Evolutionary conservation across 2,888 invertebrate genomes (phyloP).

Genomic region (Drosophila peninsularis): DNA sequence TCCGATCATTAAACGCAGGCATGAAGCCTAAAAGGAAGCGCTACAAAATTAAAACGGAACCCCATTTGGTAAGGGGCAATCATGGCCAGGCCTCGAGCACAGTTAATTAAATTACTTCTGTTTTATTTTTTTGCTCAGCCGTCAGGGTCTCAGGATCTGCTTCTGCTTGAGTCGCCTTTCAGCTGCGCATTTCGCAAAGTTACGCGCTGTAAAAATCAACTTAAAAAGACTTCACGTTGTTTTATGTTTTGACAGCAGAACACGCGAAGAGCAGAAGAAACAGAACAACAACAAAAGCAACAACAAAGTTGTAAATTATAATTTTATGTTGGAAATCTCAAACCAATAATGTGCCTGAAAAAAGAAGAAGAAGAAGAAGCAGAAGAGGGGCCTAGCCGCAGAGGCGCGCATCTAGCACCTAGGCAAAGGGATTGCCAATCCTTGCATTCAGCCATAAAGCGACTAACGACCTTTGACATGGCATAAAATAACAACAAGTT

Average conservation of each 20-base stretch:
- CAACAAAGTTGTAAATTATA: conserved; percentile 82
- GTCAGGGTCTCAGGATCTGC: conserved; percentile 41
- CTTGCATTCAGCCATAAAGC: conserved; percentile 17
- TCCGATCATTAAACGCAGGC: conserved; percentile 24
- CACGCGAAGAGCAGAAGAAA: conserved; percentile 1
- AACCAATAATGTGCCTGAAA: conserved; percentile 49
- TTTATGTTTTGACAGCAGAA: conserved; percentile 67
- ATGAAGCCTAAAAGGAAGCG: conserved; percentile 49
- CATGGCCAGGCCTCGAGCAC: conserved; percentile 54
- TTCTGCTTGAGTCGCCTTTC: background rate
- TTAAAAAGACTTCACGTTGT: conserved; percentile 75
- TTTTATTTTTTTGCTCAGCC: conserved; percentile 8
- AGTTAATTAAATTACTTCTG: conserved; percentile 70
- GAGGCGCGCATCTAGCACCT: conserved; percentile 23
- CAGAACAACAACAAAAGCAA: conserved; percentile 10
- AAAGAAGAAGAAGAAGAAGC: background rate
- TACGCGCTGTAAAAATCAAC: conserved; percentile 75
- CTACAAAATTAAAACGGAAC: conserved; percentile 52
- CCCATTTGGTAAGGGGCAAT: conserved; percentile 41
- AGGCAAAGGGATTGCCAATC: conserved; percentile 20
- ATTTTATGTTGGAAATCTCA: conserved; percentile 76
- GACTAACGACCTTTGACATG: conserved; percentile 39
- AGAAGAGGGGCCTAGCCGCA: conserved; percentile 15
- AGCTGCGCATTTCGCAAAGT: conserved; percentile 53
- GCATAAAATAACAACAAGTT: conserved; percentile 29